Evolutionary conservation across 1,140 invertebrate species (phyloP), one percentile per base, ranked within the genome.

Genomic region (Drosophila sp.): DNA sequence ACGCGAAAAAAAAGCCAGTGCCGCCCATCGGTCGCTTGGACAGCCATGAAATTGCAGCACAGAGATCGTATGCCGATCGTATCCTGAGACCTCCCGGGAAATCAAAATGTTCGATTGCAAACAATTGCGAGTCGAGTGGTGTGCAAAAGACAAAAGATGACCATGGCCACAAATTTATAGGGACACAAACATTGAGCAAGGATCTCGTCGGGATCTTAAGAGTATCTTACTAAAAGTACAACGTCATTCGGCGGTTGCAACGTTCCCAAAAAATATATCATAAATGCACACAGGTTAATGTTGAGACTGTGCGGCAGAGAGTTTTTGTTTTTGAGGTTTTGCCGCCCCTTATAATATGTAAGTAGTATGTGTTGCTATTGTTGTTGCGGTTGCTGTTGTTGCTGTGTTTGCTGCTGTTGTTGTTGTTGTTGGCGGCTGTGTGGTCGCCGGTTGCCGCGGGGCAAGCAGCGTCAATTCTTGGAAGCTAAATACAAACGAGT

Each of bases 101-200:
- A 87, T 89, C 83, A 77, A 89, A 73, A 83, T 67, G 76, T 79
- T 77, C 83, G 66, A 87, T 87, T 87, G 84, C 83, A 71, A 64
- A 87, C 83, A 87, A 87, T 87, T 87, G 79, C 80, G 72, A 25
- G 16, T 75, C 40, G 57, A 80, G 78, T 72, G 72, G 51, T 59
- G 48, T 65, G 51, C 61, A 38, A 66, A 70, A 63, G 72, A 89
- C 83, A 87, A 87, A 62, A 69, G 79, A 63, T 48, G 80, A 78
- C 46, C 62, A 62, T 34, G 54, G 45, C 72, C 63, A 63, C 45
- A 74, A 50, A 67, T 70, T 83, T 82, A 87, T 79, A 83, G 69
- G 76, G 76, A 87, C 69, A 83, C 76, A 87, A 87, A 87, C 82
- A 86, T 67, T 66, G 63, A 41, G 54, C 58, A 76, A 64, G 64